Conservation (phyloP, 2,113 vertebrate species). For the Cynoglossus semilaevis region DNA sequence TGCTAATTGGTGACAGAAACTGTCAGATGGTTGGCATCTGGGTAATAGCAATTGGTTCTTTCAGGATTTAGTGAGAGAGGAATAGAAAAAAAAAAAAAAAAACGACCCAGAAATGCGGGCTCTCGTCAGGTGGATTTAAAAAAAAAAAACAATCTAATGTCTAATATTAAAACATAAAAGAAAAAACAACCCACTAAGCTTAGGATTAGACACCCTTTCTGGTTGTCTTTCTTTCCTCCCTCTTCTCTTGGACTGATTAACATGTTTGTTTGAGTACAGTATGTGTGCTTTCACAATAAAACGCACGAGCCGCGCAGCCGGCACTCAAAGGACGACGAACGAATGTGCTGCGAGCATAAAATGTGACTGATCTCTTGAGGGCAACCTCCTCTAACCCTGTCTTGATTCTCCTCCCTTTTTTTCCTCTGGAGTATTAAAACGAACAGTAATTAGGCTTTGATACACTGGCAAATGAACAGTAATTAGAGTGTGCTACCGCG, state of each 20-base stretch:
- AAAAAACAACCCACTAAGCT: constrained; percentile 87
- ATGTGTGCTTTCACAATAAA: constrained; percentile 88
- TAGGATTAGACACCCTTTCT: constrained; percentile 83
- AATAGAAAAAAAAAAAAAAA: constrained; percentile 20
- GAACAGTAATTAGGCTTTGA: constrained; percentile 99
- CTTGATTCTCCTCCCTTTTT: constrained; percentile 88
- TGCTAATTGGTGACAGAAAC: constrained; percentile 99
- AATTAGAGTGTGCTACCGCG: constrained; percentile 98
- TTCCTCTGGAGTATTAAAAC: constrained; percentile 95
- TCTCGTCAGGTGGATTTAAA: constrained; percentile 82
- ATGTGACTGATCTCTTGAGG: constrained; percentile 92
- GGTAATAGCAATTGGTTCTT: constrained; percentile 88
- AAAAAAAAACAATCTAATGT: constrained; percentile 81
- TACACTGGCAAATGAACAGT: constrained; percentile 99
- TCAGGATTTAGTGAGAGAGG: constrained; percentile 88
- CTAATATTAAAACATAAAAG: constrained; percentile 94
- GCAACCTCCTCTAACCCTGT: constrained; percentile 90
- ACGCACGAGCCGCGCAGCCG: neutral
- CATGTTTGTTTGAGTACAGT: constrained; percentile 95
- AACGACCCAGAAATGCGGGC: constrained; percentile 46
- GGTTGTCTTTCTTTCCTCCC: constrained; percentile 51
- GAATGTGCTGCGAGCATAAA: constrained; percentile 72
- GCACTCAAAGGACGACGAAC: constrained; percentile 56
- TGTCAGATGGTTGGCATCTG: constrained; percentile 97
- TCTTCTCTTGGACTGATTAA: constrained; percentile 87